A percentile compares a stretch with the other conserved stretches of the same genome.
Evolutionary conservation across 1,140 invertebrate species (phyloP).

Genomic region (Magallana angulata): DNA sequence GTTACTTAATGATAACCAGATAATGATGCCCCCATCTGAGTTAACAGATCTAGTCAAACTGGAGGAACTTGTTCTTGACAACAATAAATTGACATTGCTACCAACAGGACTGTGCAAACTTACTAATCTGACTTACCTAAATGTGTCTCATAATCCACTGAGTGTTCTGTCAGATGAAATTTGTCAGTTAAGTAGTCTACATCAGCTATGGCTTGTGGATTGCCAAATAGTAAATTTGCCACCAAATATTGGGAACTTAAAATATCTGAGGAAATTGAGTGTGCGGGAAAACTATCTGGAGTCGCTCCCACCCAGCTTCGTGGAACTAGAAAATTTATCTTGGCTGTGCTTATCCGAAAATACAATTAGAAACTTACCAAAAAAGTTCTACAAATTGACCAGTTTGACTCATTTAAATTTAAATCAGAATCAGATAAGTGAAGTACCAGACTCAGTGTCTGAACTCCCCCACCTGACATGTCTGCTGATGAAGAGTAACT

Average conservation of each 20-base stretch:
- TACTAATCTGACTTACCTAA: constrained; percentile 70
- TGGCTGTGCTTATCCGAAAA: constrained; percentile 77
- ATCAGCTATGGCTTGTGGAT: constrained; percentile 73
- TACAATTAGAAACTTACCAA: constrained; percentile 67
- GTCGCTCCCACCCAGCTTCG: constrained; percentile 67
- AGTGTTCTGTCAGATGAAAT: constrained; percentile 69
- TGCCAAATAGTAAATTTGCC: constrained; percentile 71
- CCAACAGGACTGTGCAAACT: constrained; percentile 70
- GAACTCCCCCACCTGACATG: constrained; percentile 64
- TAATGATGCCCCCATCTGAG: constrained; percentile 76
- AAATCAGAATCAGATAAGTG: constrained; percentile 69
- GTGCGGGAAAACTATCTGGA: constrained; percentile 68
- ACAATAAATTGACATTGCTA: constrained; percentile 75
- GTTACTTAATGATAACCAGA: constrained; percentile 72
- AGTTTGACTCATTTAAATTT: constrained; percentile 73
- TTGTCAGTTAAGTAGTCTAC: constrained; percentile 63
- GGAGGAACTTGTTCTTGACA: constrained; percentile 74
- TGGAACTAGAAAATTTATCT: constrained; percentile 63
- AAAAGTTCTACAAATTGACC: constrained; percentile 63
- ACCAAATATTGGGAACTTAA: constrained; percentile 69
- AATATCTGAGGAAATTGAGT: constrained; percentile 71
- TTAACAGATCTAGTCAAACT: constrained; percentile 63
- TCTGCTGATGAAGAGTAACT: constrained; percentile 70
- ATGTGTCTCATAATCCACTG: constrained; percentile 73
- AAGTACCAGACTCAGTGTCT: constrained; percentile 69